Base-by-base conservation (phyloP, 2,888 invertebrate genomes). In the Euzophera pinguis region DNA sequence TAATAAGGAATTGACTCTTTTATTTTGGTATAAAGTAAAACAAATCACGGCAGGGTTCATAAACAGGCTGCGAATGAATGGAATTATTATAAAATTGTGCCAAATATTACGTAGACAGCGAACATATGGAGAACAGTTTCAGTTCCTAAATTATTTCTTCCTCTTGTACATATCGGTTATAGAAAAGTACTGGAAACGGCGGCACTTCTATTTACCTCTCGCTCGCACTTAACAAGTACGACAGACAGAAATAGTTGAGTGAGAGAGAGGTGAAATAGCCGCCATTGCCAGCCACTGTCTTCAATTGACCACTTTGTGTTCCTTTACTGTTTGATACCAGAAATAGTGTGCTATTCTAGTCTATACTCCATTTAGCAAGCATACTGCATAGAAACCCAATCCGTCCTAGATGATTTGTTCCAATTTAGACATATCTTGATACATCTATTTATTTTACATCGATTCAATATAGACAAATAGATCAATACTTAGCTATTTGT, bases 101-200 rank as follows among this genome's bases (percentile, higher is more conserved):
- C 88, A 89, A 89, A 89, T 89, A 85, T 87, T 84, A 61, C 69
- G 78, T 87, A 87, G 84, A 79, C 69, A 67, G 67, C 68, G 34
- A 17, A 5, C 12, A 42, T 35, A 27, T 22, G 16, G 43, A 32
- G 32, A 8, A 42, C 3, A 7, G 13, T 47, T 55, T 50, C 41
- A 29, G 48, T 57, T 50, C 42, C 32, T 49, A 47, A 34, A 34
- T 39, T 12, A 38, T 50, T 34, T 42, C 16, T 34, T 42, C 42
- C 32, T 39, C 27, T 9, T 47, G 34, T 22, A 12, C 1, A 43
- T 22, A 17, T 29, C 29, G 13, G 13, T 13, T 47, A 22, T 3
- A 22, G 22, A 22, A 22, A 22, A 5, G 22, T 22, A 3, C 22
- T 22, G 5, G 22, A 22, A 22, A 3, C 22, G 22, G 2, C 22